A percentile compares a stretch with the other conserved stretches of the same genome.
phyloP scores from a whole-genome alignment of 2,797 vertebrate species.

The Merluccius polli region DNA sequence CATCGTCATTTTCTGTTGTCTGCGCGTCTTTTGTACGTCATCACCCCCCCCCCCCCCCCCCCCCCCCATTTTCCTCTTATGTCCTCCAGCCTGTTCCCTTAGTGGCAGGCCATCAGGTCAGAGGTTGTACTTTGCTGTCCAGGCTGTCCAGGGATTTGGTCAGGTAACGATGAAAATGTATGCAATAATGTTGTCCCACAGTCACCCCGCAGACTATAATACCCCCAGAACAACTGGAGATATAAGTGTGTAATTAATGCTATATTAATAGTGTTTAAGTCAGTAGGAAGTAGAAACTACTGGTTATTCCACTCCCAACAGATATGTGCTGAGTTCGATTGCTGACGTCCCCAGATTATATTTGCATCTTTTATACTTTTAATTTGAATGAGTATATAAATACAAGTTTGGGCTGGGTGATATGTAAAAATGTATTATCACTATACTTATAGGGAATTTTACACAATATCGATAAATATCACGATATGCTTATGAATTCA shows the following conservation, averaged over 20 bases:
- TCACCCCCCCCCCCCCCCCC: neutral
- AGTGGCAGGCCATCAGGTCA: conserved; percentile 53
- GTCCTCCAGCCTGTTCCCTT: conserved; percentile 57
- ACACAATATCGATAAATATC: no score
- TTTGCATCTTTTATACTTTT: neutral
- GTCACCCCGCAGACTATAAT: neutral
- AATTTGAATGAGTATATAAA: neutral
- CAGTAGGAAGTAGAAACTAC: neutral
- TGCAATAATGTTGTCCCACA: neutral
- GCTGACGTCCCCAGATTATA: neutral
- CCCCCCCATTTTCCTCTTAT: neutral
- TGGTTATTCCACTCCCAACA: neutral
- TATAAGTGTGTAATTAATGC: neutral
- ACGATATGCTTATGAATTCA: no score
- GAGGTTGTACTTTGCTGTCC: conserved; percentile 57
- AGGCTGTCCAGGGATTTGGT: conserved; percentile 41
- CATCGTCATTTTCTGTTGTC: neutral
- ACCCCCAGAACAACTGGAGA: neutral
- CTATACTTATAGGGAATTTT: no score
- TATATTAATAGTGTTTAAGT: neutral
- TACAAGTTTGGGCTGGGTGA: neutral
- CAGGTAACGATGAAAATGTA: conserved; percentile 45
- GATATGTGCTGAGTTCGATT: neutral
- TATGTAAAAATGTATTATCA: no score
- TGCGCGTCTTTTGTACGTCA: neutral